Conservation (phyloP, 2,888 invertebrate species). For the Germaria angustata region DNA sequence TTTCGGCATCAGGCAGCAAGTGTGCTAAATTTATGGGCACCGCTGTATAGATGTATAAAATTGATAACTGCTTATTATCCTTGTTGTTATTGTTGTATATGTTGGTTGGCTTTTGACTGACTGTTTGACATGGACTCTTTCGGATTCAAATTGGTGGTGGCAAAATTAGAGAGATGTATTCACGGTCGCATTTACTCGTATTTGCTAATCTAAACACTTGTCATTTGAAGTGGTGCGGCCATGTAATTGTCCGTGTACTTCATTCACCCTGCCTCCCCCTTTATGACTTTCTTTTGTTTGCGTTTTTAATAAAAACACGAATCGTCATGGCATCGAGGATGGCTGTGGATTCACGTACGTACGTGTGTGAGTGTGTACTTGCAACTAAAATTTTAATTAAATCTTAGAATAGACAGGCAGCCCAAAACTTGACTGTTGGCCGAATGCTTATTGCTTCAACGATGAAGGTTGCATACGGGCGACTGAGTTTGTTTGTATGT, state of each 20-base stretch:
- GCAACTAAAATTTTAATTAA: conserved; percentile 62
- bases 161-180: conserved; percentile 7
- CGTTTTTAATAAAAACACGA: conserved; percentile 59
- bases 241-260: conserved; percentile 62
- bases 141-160: conserved; percentile 8
- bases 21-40: too few species aligned
- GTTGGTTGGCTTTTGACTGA: neutral
- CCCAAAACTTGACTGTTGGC: conserved; percentile 1
- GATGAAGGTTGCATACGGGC: neutral
- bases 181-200: conserved; percentile 45
- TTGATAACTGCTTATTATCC: neutral
- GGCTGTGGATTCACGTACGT: neutral
- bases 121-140: conserved; percentile 16
- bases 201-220: conserved; percentile 66
- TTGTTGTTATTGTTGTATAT: neutral
- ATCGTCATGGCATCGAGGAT: conserved; percentile 61
- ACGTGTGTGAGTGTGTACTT: conserved; percentile 8
- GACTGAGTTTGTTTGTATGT: too few species aligned
- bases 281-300: conserved; percentile 56
- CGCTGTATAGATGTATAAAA: too few species aligned
- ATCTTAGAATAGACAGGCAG: conserved; percentile 5
- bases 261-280: conserved; percentile 6
- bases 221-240: conserved; percentile 65
- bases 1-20: too few species aligned
- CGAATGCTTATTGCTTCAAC: conserved; percentile 32